phyloP scores from a whole-genome alignment of 2,113 vertebrate genomes.

The Caranx ignobilis region DNA sequence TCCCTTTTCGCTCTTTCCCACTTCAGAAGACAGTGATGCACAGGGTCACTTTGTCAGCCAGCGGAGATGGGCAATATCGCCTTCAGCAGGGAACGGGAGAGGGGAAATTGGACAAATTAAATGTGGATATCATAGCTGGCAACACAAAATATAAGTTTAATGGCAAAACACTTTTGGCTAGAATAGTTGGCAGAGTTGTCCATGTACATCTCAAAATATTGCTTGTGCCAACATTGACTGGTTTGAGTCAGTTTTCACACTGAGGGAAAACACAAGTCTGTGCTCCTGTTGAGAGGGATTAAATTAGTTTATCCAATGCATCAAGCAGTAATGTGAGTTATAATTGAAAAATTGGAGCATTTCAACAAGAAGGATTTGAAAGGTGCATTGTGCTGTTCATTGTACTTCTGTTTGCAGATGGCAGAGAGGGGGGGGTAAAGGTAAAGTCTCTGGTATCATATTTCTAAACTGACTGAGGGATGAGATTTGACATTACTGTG shows the following conservation, averaged over 20 bases:
- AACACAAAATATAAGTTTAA: conserved; percentile 23
- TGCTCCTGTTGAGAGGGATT: conserved; percentile 2
- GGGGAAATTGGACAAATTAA: conserved; percentile 44
- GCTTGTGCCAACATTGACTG: conserved; percentile 13
- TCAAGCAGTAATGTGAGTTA: conserved; percentile 15
- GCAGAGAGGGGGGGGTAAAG: not conserved
- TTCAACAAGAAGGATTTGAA: not conserved
- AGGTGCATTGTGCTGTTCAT: not conserved
- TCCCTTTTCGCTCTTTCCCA: conserved; percentile 51
- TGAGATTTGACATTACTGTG: not conserved
- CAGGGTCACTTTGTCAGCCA: conserved; percentile 57
- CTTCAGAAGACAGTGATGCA: conserved; percentile 54
- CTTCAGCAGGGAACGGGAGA: conserved; percentile 1
- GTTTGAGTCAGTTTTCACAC: conserved; percentile 17
- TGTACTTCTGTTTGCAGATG: not conserved
- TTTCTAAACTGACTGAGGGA: not conserved
- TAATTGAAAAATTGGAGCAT: conserved; percentile 1
- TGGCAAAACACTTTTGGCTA: conserved; percentile 24
- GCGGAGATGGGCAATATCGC: conserved; percentile 20
- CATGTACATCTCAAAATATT: conserved; percentile 16
- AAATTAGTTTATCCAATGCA: conserved; percentile 27
- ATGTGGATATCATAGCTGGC: conserved; percentile 22
- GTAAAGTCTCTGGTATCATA: not conserved
- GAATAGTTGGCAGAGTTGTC: conserved; percentile 1
- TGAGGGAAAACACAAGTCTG: conserved; percentile 11